These are phyloP conservation scores for Micrasema minimum DNA, from an alignment of 1,140 invertebrate species.

Conservation along the genomic window DNA sequence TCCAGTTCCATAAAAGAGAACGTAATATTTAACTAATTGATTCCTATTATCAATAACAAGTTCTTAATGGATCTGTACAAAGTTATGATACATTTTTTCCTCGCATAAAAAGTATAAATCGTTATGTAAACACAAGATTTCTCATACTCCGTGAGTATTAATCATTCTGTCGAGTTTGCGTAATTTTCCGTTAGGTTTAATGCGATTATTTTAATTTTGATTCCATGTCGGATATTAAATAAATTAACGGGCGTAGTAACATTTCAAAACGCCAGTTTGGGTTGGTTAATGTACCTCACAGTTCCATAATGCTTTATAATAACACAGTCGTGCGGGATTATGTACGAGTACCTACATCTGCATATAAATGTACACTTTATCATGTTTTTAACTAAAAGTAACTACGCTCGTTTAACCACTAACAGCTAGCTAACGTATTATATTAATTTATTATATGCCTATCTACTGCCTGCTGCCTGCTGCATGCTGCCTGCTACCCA, in stretches of 20 bases:
- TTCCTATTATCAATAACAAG: slow-evolving; percentile 18
- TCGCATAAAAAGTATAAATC: slow-evolving; percentile 21
- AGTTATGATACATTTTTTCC: slow-evolving; percentile 18
- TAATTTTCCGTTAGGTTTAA: slow-evolving; percentile 37
- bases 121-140: slow-evolving; percentile 31
- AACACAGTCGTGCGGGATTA: slow-evolving; percentile 19
- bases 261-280: slow-evolving; percentile 2
- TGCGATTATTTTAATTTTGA: slow-evolving; percentile 36
- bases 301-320: too few species aligned
- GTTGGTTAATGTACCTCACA: slow-evolving; percentile 1
- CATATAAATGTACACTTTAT: not conserved
- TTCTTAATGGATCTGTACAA: not conserved
- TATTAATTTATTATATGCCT: too few species aligned
- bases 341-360: slow-evolving; percentile 4
- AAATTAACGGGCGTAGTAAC: slow-evolving; percentile 30
- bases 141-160: slow-evolving; percentile 23
- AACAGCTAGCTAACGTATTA: too few species aligned
- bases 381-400: too few species aligned
- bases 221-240: slow-evolving; percentile 11
- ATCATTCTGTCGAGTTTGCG: slow-evolving; percentile 21
- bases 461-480: too few species aligned
- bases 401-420: too few species aligned
- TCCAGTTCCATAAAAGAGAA: slow-evolving; percentile 5
- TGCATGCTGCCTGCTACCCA: not conserved
- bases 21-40: not conserved